Base-by-base conservation (phyloP, 2,113 vertebrate species). In the Micromys minutus region DNA sequence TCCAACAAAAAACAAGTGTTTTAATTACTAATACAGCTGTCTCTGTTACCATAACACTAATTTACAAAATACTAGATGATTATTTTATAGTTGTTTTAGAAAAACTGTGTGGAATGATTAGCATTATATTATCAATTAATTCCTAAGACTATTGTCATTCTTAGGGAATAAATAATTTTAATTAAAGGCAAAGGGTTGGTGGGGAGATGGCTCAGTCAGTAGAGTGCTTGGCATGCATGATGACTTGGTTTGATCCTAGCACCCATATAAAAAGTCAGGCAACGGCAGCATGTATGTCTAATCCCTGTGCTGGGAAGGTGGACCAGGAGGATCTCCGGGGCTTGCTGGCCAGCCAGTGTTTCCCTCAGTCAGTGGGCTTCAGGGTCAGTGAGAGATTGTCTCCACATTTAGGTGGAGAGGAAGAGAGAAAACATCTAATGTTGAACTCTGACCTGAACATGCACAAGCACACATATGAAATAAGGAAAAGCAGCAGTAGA, bases 91-190 rank as follows among this genome's bases (percentile, higher is more conserved):
- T 17, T 77, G 24, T 15, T 91, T 90, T 81, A 88, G 88, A 87
- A 93, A 94, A 95, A 55, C 22, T 76, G 39, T 71, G 15, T 29
- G 77, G 65, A 67, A 84, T 34, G 42, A 95, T 63, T 93, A 86
- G 0, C 74, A 84, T 89, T n/a, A 52, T 71, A 77, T 5, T 77
- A 63, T 31, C 36, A 31, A 42, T 12, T 96, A 34, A 24, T 26
- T 95, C 19, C 81, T 26, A 80, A 42, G 57, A 89, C 39, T 84
- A 84, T 10, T 90, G 22, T 34, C 19, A 71, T 94, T 83, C 57
- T 31, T 76, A 75, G 39, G 34, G 45, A 91, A 89, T 59, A 71
- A 59, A 24, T 42, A 50, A 76, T 47, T 72, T 89, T 42, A 69
- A 45, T 52, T 47, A 61, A 87, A 86, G 39, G 42, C 19, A 55